Conservation (phyloP, 1,140 invertebrate species). For the Olivierus martensii region DNA sequence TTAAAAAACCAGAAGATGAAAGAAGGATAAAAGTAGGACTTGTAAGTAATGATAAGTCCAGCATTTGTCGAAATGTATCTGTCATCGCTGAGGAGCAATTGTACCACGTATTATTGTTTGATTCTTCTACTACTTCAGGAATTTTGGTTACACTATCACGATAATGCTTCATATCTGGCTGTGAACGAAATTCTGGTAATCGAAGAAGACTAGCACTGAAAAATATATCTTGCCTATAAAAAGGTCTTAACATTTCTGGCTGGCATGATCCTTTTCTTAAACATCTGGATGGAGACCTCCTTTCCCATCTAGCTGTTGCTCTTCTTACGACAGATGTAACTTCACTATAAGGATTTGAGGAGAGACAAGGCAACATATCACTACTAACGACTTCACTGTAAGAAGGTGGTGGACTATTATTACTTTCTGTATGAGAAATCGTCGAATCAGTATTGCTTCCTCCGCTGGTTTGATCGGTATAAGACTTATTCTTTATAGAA, state of each 20-base stretch:
- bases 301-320: too few relatives aligned
- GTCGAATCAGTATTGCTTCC: too few relatives aligned
- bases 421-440: neutral
- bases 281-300: too few relatives aligned
- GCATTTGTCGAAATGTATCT: conserved; percentile 37
- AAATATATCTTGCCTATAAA: conserved; percentile 34
- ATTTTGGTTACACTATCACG: conserved; percentile 13
- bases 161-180: conserved; percentile 25
- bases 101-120: too few relatives aligned
- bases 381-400: conserved; percentile 9
- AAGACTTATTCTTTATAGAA: too few relatives aligned
- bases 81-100: neutral
- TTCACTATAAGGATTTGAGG: too few relatives aligned
- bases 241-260: conserved; percentile 18
- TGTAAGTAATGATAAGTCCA: conserved; percentile 67
- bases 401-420: conserved; percentile 14
- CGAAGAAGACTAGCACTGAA: conserved; percentile 31
- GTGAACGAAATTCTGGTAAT: conserved; percentile 29
- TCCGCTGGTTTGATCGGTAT: too few relatives aligned
- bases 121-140: too few relatives aligned
- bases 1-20: conserved; percentile 72
- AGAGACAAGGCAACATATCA: neutral
- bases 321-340: too few relatives aligned
- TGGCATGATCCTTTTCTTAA: too few relatives aligned
- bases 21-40: conserved; percentile 79